These are phyloP conservation scores for Neolamprologus falcicula DNA, from an alignment of 2,113 vertebrate genomes.

Conservation along the genomic window DNA sequence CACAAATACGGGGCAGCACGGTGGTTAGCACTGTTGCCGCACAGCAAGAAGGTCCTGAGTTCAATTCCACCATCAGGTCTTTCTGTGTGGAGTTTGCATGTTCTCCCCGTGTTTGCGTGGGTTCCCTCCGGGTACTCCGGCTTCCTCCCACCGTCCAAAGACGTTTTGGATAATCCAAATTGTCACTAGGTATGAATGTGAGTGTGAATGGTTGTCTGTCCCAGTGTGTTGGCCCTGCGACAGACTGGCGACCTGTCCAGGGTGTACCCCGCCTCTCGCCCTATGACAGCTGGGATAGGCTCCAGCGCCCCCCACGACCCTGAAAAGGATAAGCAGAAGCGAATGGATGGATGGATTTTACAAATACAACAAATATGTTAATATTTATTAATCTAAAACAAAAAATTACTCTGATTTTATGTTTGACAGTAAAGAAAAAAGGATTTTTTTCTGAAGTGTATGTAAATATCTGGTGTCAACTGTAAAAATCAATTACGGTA, in stretches of 20 bases:
- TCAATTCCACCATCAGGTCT: too few species aligned
- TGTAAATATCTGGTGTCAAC: not conserved
- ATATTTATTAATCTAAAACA: not conserved
- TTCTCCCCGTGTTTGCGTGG: too few species aligned
- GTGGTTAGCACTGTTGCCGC: too few species aligned
- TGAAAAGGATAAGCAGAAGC: fast-evolving
- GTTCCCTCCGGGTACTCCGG: too few species aligned
- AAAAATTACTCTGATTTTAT: not conserved
- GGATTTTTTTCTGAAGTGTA: not conserved
- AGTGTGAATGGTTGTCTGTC: too few species aligned
- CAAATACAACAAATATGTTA: not conserved
- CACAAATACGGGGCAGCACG: not conserved
- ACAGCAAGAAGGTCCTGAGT: too few species aligned
- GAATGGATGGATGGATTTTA: not conserved
- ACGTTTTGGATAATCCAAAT: too few species aligned
- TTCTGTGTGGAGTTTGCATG: too few species aligned
- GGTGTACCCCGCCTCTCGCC: fast-evolving
- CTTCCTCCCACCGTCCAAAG: too few species aligned
- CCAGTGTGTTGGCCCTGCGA: fast-evolving
- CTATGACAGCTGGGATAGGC: too few species aligned
- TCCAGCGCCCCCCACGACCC: fast-evolving
- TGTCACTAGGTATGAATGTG: fast-evolving
- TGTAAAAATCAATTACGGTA: not conserved
- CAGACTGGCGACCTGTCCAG: too few species aligned
- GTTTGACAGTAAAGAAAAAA: not conserved